These are phyloP conservation scores for Colletes collaris DNA, from an alignment of 2,888 invertebrate species.

Conservation along the genomic window DNA sequence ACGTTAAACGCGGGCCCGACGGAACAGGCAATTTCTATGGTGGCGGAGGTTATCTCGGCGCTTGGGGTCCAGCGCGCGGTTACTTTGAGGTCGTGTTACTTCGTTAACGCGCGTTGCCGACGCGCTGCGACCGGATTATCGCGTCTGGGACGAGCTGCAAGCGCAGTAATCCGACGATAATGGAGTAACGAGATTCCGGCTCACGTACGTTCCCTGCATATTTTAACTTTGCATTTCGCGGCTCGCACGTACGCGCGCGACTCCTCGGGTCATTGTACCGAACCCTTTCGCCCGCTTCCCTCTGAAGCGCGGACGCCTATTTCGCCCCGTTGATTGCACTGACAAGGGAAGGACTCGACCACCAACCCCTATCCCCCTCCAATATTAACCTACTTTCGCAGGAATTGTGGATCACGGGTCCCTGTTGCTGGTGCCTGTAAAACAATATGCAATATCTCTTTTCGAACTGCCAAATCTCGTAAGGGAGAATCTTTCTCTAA, in stretches of 20 bases:
- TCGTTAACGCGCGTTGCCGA: conserved; percentile 62
- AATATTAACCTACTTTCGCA: too few relatives aligned
- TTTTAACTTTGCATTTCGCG: conserved; percentile 79
- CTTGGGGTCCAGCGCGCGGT: conserved; percentile 44
- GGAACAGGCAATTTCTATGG: conserved; percentile 22
- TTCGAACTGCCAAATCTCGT: too few relatives aligned
- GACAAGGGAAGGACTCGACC: background rate
- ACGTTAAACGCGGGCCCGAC: conserved; percentile 27
- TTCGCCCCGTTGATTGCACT: conserved; percentile 41
- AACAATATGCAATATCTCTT: too few relatives aligned
- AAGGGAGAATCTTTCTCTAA: too few relatives aligned
- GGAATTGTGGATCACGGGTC: too few relatives aligned
- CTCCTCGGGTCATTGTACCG: conserved; percentile 55
- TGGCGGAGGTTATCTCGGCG: conserved; percentile 24
- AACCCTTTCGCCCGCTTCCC: conserved; percentile 37
- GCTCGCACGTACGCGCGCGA: conserved; percentile 28
- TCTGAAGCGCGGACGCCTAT: conserved; percentile 20
- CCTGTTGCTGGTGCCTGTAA: too few relatives aligned
- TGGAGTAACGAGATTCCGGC: conserved; percentile 80
- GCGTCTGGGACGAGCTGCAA: conserved; percentile 73
- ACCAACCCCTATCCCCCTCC: background rate
- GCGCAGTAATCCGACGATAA: conserved; percentile 80
- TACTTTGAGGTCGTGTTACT: conserved; percentile 68
- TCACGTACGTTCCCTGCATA: conserved; percentile 80
- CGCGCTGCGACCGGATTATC: conserved; percentile 68